phyloP scores from a whole-genome alignment of 2,113 vertebrate genomes.

The Gobio gobio region DNA sequence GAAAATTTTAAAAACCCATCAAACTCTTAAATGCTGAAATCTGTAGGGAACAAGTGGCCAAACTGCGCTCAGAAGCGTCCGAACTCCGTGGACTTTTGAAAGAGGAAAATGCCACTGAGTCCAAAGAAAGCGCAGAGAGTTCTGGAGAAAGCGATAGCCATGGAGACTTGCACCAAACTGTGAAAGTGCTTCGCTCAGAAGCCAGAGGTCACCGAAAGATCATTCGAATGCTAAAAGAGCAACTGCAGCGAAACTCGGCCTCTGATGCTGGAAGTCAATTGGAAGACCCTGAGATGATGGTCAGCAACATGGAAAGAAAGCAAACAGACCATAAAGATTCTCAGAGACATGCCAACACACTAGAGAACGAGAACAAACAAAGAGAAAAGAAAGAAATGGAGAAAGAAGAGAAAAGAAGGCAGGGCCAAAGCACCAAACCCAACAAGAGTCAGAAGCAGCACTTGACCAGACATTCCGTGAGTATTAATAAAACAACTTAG shows the following conservation, averaged over 20 bases:
- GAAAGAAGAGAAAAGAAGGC: constrained; percentile 17
- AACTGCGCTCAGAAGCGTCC: constrained; percentile 66
- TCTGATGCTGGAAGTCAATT: constrained; percentile 53
- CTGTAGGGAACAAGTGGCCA: constrained; percentile 67
- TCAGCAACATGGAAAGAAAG: constrained; percentile 59
- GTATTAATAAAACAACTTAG: constrained; percentile 34
- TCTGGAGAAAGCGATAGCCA: constrained; percentile 75
- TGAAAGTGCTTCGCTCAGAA: constrained; percentile 74
- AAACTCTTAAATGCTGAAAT: background rate
- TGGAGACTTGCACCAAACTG: constrained; percentile 72
- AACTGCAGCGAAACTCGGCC: constrained; percentile 61
- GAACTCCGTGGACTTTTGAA: constrained; percentile 72
- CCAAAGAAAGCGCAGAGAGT: constrained; percentile 75
- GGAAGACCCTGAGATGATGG: constrained; percentile 52
- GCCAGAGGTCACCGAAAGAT: constrained; percentile 68
- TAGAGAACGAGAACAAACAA: constrained; percentile 53
- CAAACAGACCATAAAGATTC: constrained; percentile 70
- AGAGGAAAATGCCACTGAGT: constrained; percentile 72
- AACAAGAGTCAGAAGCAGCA: constrained; percentile 17
- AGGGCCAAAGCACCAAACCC: constrained; percentile 19
- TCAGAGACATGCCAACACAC: constrained; percentile 64
- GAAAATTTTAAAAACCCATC: too few relatives aligned
- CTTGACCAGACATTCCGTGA: constrained; percentile 50
- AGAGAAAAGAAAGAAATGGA: constrained; percentile 25
- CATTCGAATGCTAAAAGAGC: constrained; percentile 71